Conservation (phyloP, 2,888 invertebrate genomes). For the Coecobrya sp. region DNA sequence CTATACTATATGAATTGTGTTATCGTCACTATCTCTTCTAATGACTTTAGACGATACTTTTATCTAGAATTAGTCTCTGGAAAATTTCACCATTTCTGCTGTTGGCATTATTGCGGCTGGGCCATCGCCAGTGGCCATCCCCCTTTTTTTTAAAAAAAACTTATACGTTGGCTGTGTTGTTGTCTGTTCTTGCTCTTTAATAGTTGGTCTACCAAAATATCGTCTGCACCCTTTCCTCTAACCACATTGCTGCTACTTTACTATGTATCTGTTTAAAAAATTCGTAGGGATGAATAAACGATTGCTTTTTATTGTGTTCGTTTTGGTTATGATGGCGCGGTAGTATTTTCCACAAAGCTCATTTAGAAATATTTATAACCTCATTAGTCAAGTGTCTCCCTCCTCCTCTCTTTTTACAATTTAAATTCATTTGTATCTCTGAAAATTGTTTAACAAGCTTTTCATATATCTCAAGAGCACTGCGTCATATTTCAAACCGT, state of each 20-base stretch:
- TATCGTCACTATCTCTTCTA: constrained; percentile 32
- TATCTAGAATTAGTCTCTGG: constrained; percentile 53
- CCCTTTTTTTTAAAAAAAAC: constrained; percentile 57
- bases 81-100: constrained; percentile 62
- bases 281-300: constrained; percentile 22
- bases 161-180: neutral
- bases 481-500: constrained; percentile 83
- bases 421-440: constrained; percentile 83
- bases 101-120: constrained; percentile 71
- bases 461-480: constrained; percentile 81
- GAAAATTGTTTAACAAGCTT: constrained; percentile 80
- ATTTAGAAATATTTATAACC: constrained; percentile 86
- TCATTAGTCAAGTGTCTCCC: constrained; percentile 86
- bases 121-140: constrained; percentile 76
- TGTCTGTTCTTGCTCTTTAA: constrained; percentile 7
- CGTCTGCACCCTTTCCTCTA: constrained; percentile 39
- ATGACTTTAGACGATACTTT: constrained; percentile 63
- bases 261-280: constrained; percentile 41
- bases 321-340: constrained; percentile 65
- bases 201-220: constrained; percentile 18
- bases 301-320: constrained; percentile 32
- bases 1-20: neutral
- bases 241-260: neutral
- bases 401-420: constrained; percentile 82
- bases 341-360: constrained; percentile 77